Evolutionary conservation across 64 coral and sea anemone species (phyloP), one percentile per base, ranked within the genome.

Genomic region (Orbicella faveolata): DNA sequence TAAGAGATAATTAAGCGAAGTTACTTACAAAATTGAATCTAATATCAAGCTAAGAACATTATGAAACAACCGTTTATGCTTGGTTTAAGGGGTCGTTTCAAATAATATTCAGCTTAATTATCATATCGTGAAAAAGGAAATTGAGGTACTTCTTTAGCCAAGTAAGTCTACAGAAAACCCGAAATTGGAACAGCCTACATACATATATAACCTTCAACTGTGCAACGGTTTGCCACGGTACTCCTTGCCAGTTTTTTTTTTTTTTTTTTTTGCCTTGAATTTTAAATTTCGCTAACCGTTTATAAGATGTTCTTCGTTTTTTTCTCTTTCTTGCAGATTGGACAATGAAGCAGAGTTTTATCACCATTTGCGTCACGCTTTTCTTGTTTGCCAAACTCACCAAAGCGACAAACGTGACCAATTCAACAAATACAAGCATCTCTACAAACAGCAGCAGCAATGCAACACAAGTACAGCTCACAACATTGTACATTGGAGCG

Each of bases 401-500:
- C 14, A 39, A 73, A 70, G 34, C 17, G 23, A 6, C 8, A 48
- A 83, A 68, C 33, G 3, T 14, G 3, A 72, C 82, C 12, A 84
- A 84, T 23, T 3, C 63, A 9, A 53, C 64, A 4, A 84, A 84
- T 64, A 19, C 39, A 19, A 84, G 63, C 20, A 48, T 84, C 52
- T 36, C 36, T n/a, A 84, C 82, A 72, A 84, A 84, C 36, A 70
- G 64, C 20, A 85, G 9, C 2, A 72, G 66, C 82, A 36, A 35
- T 6, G 66, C 82, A 37, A 54, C 65, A 25, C 37, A 48, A 4
- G 44, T 48, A 48, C 44, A 17, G 1, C 64, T 85, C 5, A 85
- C 66, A 9, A 34, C 34, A 1, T 51, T 96, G 51, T 93, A 88
- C 48, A 88, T 96, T 61, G 95, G 95, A 73, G 92, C 73, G 14